Conservation (phyloP, 2,113 vertebrate genomes). For the Rhinoptilus africanus region DNA sequence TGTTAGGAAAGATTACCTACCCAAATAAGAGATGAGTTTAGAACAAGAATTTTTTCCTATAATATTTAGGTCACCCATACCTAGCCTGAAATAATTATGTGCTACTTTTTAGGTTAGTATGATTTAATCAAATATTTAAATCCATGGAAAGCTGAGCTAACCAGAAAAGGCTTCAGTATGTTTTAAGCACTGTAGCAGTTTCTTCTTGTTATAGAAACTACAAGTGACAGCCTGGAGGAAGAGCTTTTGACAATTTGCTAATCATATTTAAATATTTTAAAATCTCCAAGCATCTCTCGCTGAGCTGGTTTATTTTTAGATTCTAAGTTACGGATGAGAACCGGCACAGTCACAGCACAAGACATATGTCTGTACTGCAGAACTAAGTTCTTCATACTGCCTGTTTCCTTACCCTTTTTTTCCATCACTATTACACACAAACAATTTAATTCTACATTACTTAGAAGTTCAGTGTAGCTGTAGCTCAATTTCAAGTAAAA, state of each 20-base stretch:
- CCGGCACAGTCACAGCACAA: not conserved
- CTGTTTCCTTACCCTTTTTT: not conserved
- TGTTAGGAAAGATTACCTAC: not conserved
- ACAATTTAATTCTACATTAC: constrained; percentile 27
- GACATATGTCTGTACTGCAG: constrained; percentile 13
- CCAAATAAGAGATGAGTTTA: not conserved
- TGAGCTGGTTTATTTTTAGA: not conserved
- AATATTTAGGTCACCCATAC: not conserved
- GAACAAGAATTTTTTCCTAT: not conserved
- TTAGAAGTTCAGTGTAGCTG: not conserved
- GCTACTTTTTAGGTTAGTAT: not conserved
- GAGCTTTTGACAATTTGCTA: not conserved
- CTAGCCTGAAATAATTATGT: not conserved
- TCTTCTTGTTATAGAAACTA: not conserved
- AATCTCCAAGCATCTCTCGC: constrained; percentile 5
- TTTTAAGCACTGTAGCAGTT: not conserved
- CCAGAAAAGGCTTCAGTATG: not conserved
- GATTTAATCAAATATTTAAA: not conserved
- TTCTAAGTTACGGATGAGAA: constrained; percentile 28
- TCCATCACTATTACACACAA: not conserved
- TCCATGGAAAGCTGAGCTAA: not conserved
- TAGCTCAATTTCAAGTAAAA: not conserved
- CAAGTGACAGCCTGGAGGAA: not conserved
- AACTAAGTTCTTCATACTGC: constrained; percentile 40
- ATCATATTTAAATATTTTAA: constrained; percentile 1